Percentiles rank a stretch among this genome's conserved stretches.
Evolutionary conservation across 2,888 invertebrate species (phyloP).

Genomic region (Sabellastarte sp.): DNA sequence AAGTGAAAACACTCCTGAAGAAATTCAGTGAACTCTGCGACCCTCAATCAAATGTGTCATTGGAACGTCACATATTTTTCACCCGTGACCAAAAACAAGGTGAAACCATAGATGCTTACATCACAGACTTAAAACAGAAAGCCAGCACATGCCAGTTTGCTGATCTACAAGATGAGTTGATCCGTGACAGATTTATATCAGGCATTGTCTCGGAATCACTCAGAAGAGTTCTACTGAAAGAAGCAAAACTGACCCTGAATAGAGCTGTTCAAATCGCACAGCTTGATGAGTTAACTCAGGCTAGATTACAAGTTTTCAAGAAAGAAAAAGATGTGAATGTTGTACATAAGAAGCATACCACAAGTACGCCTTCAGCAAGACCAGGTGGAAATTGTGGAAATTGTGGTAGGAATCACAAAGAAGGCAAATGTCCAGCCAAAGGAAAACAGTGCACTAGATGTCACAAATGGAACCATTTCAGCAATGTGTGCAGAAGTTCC

Average conservation of each 20-base stretch:
- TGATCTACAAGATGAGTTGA: not conserved
- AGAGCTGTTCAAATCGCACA: not conserved
- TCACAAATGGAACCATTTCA: constrained; percentile 9
- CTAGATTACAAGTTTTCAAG: not conserved
- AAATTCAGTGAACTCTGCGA: too few species aligned
- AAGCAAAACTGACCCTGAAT: not conserved
- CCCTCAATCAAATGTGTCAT: not conserved
- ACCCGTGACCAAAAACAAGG: not conserved
- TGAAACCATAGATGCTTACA: not conserved
- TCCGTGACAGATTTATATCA: not conserved
- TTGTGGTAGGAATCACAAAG: not conserved
- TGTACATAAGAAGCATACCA: not conserved
- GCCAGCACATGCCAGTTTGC: not conserved
- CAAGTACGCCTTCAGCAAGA: not conserved
- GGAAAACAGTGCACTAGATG: constrained; percentile 11
- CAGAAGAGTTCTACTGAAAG: not conserved
- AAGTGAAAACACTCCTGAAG: too few species aligned
- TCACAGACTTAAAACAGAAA: not conserved
- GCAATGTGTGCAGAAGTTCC: constrained; percentile 3
- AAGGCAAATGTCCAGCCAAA: constrained; percentile 8
- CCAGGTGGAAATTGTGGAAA: not conserved
- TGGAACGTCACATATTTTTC: not conserved
- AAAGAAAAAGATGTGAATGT: not conserved
- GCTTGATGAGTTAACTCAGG: not conserved
- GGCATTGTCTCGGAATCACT: not conserved